Percentiles rank a stretch among this genome's conserved stretches.
These are phyloP conservation scores for Dryococelus australis DNA, from an alignment of 2,888 invertebrate genomes.

Conservation along the genomic window DNA sequence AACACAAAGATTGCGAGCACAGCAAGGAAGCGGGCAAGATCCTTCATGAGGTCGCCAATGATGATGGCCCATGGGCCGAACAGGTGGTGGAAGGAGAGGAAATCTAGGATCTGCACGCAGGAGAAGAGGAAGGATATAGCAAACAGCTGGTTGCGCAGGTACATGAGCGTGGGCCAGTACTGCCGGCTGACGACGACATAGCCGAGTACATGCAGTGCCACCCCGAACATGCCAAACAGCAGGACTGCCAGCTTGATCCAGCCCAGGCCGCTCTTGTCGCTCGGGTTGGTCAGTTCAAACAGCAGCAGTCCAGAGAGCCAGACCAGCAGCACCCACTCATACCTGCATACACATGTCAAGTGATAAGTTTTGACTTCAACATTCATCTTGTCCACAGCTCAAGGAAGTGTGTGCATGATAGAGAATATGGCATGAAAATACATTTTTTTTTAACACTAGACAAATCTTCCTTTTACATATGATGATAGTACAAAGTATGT, in stretches of 20 bases:
- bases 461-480: too few relatives aligned
- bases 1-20: slow-evolving; percentile 98
- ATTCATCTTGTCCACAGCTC: too few relatives aligned
- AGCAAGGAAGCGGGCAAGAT: slow-evolving; percentile 94
- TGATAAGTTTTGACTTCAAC: slow-evolving; percentile 26
- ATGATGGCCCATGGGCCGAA: slow-evolving; percentile 99
- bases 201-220: slow-evolving; percentile 86
- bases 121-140: slow-evolving; percentile 94
- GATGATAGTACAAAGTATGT: too few relatives aligned
- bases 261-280: slow-evolving; percentile 95
- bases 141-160: slow-evolving; percentile 96
- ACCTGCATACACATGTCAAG: slow-evolving; percentile 54
- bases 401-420: too few relatives aligned
- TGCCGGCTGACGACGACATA: slow-evolving; percentile 68
- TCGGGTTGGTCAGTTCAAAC: slow-evolving; percentile 96
- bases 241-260: slow-evolving; percentile 91
- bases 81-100: slow-evolving; percentile 97
- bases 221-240: slow-evolving; percentile 88
- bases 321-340: slow-evolving; percentile 93
- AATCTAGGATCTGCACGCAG: slow-evolving; percentile 97
- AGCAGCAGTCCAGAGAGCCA: slow-evolving; percentile 95
- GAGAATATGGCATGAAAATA: too few relatives aligned
- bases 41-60: slow-evolving; percentile 93
- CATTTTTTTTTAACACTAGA: too few relatives aligned
- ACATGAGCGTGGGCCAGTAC: slow-evolving; percentile 88